phyloP scores from a whole-genome alignment of 2,113 vertebrate genomes.

The Epinephelus fuscoguttatus region DNA sequence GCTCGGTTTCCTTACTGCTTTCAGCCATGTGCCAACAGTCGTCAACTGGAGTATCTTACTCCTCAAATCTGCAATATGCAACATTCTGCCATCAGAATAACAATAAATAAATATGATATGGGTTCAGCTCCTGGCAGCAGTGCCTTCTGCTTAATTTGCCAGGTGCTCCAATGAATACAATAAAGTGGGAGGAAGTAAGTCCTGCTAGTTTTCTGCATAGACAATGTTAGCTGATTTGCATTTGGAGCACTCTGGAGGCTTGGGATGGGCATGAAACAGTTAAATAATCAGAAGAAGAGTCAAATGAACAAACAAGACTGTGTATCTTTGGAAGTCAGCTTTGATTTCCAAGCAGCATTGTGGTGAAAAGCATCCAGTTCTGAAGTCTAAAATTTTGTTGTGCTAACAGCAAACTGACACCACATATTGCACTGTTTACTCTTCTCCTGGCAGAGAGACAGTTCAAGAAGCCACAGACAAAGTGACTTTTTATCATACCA shows the following conservation, averaged over 20 bases:
- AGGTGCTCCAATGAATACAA: conserved; percentile 3
- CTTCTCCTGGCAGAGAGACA: not conserved
- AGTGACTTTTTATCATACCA: not conserved
- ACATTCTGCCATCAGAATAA: conserved; percentile 45
- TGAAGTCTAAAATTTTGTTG: not conserved
- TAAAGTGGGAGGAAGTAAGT: not conserved
- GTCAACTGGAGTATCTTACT: conserved; percentile 10
- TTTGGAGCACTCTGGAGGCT: not conserved
- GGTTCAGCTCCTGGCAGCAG: conserved; percentile 8
- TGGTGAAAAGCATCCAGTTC: not conserved
- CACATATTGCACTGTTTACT: not conserved
- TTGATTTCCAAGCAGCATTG: not conserved
- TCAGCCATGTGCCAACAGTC: conserved; percentile 31
- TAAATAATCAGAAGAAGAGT: conserved; percentile 6
- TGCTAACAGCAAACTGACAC: not conserved
- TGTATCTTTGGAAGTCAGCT: not conserved
- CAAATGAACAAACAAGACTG: not conserved
- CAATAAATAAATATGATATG: conserved; percentile 26
- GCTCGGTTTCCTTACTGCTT: conserved; percentile 23
- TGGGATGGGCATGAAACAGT: conserved; percentile 1
- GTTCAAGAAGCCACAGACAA: not conserved
- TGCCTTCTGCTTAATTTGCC: conserved; percentile 29
- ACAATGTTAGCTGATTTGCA: not conserved
- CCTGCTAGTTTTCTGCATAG: not conserved
- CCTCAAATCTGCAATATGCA: conserved; percentile 22